phyloP scores from a whole-genome alignment of 2,797 vertebrate genomes.

The Karalla daura region DNA sequence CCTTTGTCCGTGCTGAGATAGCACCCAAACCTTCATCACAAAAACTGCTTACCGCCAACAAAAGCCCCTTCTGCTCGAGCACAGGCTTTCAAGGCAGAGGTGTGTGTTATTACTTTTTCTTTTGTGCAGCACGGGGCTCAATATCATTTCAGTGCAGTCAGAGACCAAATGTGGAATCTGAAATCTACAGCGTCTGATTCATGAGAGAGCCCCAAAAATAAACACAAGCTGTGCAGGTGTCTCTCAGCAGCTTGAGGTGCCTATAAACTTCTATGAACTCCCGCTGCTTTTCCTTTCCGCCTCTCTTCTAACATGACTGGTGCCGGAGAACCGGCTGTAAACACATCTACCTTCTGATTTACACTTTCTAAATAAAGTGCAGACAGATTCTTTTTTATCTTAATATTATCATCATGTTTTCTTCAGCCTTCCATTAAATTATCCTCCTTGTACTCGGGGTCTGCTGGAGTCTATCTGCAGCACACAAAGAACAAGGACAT shows the following conservation, averaged over 20 bases:
- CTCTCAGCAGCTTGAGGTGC: not conserved
- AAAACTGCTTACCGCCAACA: conserved; percentile 52
- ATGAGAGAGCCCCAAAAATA: conserved; percentile 8
- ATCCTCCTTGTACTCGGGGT: too few relatives aligned
- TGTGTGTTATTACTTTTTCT: conserved; percentile 47
- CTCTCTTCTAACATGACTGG: conserved; percentile 1
- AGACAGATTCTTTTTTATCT: too few relatives aligned
- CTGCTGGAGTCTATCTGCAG: too few relatives aligned
- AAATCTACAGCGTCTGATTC: not conserved
- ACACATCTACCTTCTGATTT: not conserved
- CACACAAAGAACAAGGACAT: too few relatives aligned
- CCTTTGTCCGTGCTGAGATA: conserved; percentile 63
- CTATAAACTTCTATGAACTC: not conserved
- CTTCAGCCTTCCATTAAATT: too few relatives aligned
- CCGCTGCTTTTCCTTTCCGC: conserved; percentile 6
- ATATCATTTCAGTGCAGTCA: conserved; percentile 12
- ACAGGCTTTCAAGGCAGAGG: conserved; percentile 37
- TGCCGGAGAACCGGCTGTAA: not conserved
- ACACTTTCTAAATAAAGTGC: not conserved
- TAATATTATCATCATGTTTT: too few relatives aligned
- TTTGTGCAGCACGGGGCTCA: conserved; percentile 25
- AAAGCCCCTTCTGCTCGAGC: conserved; percentile 46
- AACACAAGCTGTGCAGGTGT: conserved; percentile 18
- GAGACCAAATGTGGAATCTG: not conserved
- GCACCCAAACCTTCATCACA: conserved; percentile 35